Base-by-base conservation (phyloP, 2,797 vertebrate genomes). In the Orestias chungarensis region DNA sequence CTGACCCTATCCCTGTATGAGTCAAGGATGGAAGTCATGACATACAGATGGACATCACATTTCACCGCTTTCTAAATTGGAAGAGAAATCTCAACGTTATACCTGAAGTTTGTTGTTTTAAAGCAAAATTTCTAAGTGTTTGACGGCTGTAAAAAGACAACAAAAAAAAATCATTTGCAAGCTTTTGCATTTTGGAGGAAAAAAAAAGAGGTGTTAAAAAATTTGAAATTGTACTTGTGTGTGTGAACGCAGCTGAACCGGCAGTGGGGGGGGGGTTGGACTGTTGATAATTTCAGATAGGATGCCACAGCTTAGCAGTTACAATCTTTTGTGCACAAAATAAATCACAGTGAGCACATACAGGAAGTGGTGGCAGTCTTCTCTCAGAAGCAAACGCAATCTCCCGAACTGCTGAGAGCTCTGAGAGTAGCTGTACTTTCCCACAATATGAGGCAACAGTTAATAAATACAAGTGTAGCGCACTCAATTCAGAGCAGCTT, bases 331-430 rank as follows among this genome's bases (percentile, higher is more conserved):
- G 67, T 64, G 68, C 69, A 29, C 54, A 57, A 83, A 79, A 88
- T 88, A 94, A 94, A 94, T 94, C 92, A 92, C 90, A 74, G 91
- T 70, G 0, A 47, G 65, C 20, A 65, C 75, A 54, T 43, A 84
- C 87, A 89, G 92, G 91, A 93, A 93, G 92, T 87, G 89, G 90
- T 90, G 15, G 78, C 47, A 15, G 35, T 38, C 43, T 61, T 74
- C 46, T 87, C 49, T 78, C 29, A 7, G 44, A 49, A 40, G 57
- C 18, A 52, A 67, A 65, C 27, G 25, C 43, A 44, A 27, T 43
- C 29, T 83, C 27, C 65, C 8, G 46, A 59, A 0, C 4, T 43
- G 64, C 54, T 40, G 52, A 77, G 62, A 77, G 57, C 23, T 55
- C 47, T 3, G 7, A 23, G 35, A 29, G 52, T 47, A 52, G 35